These are phyloP conservation scores for Dipodomys ordii DNA, from an alignment of 2,113 vertebrate genomes.

Conservation along the genomic window DNA sequence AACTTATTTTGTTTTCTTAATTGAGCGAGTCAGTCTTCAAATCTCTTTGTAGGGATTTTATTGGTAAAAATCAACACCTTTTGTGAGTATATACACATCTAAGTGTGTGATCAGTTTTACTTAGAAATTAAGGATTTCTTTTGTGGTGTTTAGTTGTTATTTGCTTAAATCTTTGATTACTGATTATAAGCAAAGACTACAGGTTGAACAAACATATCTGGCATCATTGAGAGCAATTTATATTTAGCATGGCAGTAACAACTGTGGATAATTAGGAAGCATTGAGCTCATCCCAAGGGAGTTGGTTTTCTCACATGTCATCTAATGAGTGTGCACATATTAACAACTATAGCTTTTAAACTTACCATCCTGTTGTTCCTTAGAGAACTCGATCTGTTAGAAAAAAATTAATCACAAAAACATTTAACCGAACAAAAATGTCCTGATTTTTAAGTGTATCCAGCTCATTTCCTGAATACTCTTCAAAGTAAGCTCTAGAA, in stretches of 20 bases:
- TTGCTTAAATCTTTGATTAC: constrained; percentile 57
- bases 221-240: constrained; percentile 60
- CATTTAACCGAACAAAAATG: constrained; percentile 84
- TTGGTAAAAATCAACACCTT: constrained; percentile 2
- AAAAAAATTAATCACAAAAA: constrained; percentile 89
- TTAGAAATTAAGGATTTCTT: constrained; percentile 23
- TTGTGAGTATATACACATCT: background rate
- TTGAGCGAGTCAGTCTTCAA: background rate
- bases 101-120: constrained; percentile 3
- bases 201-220: constrained; percentile 64
- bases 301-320: constrained; percentile 47
- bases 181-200: constrained; percentile 48
- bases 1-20: constrained; percentile 45
- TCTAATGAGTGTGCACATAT: constrained; percentile 65
- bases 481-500: constrained; percentile 82
- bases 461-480: constrained; percentile 83
- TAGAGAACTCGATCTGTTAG: constrained; percentile 92
- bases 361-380: constrained; percentile 92
- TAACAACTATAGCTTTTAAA: constrained; percentile 76
- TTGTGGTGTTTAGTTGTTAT: constrained; percentile 43
- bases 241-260: constrained; percentile 69
- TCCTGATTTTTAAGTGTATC: constrained; percentile 81
- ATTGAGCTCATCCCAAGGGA: constrained; percentile 58
- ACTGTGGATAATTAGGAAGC: constrained; percentile 53
- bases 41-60: constrained; percentile 6